A percentile compares a stretch with the other conserved stretches of the same genome.
These are phyloP conservation scores for Synanthedon myopaeformis DNA, from an alignment of 2,888 invertebrate species.

Conservation along the genomic window DNA sequence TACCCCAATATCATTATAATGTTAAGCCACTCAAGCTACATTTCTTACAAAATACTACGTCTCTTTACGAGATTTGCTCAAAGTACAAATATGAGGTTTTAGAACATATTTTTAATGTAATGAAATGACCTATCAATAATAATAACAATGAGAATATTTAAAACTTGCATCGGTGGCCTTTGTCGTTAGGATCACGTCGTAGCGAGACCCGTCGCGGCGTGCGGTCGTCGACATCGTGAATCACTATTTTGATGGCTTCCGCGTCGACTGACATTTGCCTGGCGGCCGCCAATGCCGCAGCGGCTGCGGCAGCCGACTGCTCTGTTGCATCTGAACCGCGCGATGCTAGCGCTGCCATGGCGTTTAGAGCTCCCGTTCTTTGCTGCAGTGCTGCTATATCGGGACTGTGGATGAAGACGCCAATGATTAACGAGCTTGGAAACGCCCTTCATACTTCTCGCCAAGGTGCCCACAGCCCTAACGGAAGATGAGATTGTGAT, in stretches of 20 bases:
- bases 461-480: no score
- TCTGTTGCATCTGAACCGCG: conserved; percentile 40
- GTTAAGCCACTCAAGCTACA: no score
- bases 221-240: conserved; percentile 89
- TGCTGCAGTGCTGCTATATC: conserved; percentile 78
- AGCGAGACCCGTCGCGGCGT: conserved; percentile 81
- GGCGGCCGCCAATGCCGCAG: conserved; percentile 73
- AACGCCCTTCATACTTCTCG: no score
- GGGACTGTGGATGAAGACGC: conserved; percentile 62
- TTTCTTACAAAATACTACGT: no score
- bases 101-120: no score
- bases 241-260: conserved; percentile 92
- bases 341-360: conserved; percentile 47
- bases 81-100: no score
- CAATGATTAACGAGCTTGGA: neutral
- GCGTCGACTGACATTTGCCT: conserved; percentile 90
- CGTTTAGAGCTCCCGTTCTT: conserved; percentile 67
- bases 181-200: conserved; percentile 83
- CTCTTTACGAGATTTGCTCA: neutral
- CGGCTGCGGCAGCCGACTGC: conserved; percentile 53
- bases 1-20: no score
- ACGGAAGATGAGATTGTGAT: neutral
- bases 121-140: no score
- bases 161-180: conserved; percentile 86
- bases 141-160: no score